Evolutionary conservation across 2,888 invertebrate species (phyloP), one percentile per base, ranked within the genome.

Genomic region (Nowickia ferox): DNA sequence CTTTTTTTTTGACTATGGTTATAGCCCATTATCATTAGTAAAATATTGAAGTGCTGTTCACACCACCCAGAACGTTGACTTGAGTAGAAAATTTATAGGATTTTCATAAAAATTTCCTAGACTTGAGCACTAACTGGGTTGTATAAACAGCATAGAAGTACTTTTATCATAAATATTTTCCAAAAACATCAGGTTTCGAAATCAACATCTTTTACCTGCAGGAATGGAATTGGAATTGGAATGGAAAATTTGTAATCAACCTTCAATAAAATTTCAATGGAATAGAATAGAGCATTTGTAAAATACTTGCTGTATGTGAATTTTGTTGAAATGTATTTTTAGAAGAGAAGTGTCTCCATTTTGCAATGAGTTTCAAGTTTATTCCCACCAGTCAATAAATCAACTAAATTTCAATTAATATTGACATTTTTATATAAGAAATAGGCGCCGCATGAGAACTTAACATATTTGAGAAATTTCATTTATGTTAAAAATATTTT

Each of bases 391-490:
- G 48, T 66, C 48, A 46, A 38, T 55, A 55, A 71, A 44, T 63
- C 63, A 80, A 40, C 46, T 80, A 42, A 72, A 65, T 40, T 11
- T 9, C 8, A 53, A 65, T 72, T 80, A 42, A 48, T 63, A 44
- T 19, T 59, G 59, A 81, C 66, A 59, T 48, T 8, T 59, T 40
- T 57, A 48, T 40, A 22, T 42, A 65, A 42, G 42, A 44, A 19
- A 42, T 42, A 65, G 53, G 53, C 51, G 66, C 19, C 66, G 46
- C 30, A 22, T 17, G n/a, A 11, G 22, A 53, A 22, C 65, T 66
- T 65, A 53, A 15, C 22, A 76, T 51, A 38, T 68, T 68, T 59
- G 2, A 48, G n/a, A n/a, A 38, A 38, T 59, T 46, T 5, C 30
- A 30, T 30, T 30, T 30, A 30, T 19, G 9, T 42, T 48, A 11